Percentiles rank a stretch among this genome's conserved stretches.
Conservation (phyloP, 2,888 invertebrate species). For the Andricus quercusramuli region DNA sequence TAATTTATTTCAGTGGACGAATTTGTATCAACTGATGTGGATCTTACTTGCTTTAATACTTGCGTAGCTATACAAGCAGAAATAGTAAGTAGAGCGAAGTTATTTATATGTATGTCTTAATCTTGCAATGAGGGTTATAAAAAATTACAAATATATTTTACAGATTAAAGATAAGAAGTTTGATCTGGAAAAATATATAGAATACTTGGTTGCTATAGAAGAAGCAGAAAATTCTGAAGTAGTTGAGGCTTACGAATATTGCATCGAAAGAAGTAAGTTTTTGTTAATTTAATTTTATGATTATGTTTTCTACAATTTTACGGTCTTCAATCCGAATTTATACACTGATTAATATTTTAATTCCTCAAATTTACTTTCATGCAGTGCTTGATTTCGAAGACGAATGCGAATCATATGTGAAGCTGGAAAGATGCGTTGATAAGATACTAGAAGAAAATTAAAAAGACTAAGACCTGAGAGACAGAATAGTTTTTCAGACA, state of each 20-base stretch:
- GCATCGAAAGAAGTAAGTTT: neutral
- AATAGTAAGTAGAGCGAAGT: constrained; percentile 2
- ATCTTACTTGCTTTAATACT: constrained; percentile 34
- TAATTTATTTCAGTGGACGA: constrained; percentile 15
- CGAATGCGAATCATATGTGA: neutral
- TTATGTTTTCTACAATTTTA: neutral
- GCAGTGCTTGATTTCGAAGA: constrained; percentile 4
- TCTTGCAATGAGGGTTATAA: neutral
- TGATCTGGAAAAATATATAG: constrained; percentile 23
- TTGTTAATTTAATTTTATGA: neutral
- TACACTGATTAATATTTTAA: neutral
- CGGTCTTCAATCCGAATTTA: neutral
- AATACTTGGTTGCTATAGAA: constrained; percentile 10
- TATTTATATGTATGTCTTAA: neutral
- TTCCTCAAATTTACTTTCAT: neutral
- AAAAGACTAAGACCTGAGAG: neutral
- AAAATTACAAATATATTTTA: neutral
- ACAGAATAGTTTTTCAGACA: neutral
- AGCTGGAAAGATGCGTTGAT: constrained; percentile 11
- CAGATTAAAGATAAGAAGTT: constrained; percentile 23
- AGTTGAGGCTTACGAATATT: neutral
- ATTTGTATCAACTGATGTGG: constrained; percentile 5
- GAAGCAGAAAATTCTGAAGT: neutral
- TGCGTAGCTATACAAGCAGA: constrained; percentile 22
- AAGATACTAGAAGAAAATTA: neutral